Base-by-base conservation (phyloP, 2,113 vertebrate genomes). In the Larimichthys polyactis region DNA sequence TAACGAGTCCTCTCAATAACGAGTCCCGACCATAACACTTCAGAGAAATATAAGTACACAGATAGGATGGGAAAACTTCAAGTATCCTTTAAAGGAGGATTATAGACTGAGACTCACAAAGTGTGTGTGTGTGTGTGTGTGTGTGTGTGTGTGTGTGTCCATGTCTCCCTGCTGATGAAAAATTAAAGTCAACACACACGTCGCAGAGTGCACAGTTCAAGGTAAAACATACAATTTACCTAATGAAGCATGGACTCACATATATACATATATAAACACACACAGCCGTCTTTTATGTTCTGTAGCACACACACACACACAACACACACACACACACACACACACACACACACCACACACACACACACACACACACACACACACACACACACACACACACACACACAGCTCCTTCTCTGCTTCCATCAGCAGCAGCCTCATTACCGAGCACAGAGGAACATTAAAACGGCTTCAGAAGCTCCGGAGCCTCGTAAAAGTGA, bases 401-500 rank as follows among this genome's bases (percentile, higher is more conserved):
- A 24, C 24, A 24, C 24, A 24, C 64, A 59, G 59, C 66, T 43
- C 22, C 0, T 4, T 43, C 24, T 55, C 29, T 46, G 71, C 64
- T 11, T 75, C 49, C 40, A 40, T 68, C 78, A 66, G 4, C 75
- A 66, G 24, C 17, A 22, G 65, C 58, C 78, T 87, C 83, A 75
- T 86, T 90, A 90, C 7, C 36, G 66, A 66, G 29, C 73, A 55
- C 55, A 72, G 54, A 73, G 29, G 17, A 57, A 71, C 69, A 83
- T 79, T 60, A 87, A 84, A 71, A 46, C 1, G 27, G 54, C 60
- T 82, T 79, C 64, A 69, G 4, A 58, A 40, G 62, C 12, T 59
- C 32, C 75, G 24, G 62, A n/a, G 51, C 54, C 71, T 84, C 29
- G n/a, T 86, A 77, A 90, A 83, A 71, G 52, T 27, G n/a, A n/a